Base-by-base conservation (phyloP, 2,113 vertebrate species). In the Thunnus thynnus region DNA sequence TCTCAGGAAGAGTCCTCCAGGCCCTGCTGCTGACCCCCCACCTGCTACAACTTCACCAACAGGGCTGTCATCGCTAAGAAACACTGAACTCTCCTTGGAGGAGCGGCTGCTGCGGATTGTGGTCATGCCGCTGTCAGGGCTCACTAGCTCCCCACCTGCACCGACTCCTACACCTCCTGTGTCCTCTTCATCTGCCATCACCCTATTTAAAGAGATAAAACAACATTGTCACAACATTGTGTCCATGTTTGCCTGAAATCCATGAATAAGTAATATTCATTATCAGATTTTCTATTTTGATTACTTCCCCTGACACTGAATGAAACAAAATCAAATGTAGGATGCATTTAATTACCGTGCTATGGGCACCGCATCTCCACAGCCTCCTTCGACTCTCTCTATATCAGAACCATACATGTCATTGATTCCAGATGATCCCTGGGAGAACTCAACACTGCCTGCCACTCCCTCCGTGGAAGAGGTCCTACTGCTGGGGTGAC, bases 391-490 rank as follows among this genome's bases (percentile, higher is more conserved):
- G 0, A 68, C 22, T 80, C 92, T 86, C 74, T 99, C 97, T 62
- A 94, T 73, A 86, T 99, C 97, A 67, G 97, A 97, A 56, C 96
- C 95, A 62, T 98, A 97, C 72, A 98, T 93, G 80, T 99, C 97
- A 90, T 95, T 95, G 78, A 98, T 97, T 46, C 97, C 97, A 9
- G 97, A 99, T 27, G 97, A 99, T 13, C 96, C 97, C 88, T 99
- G 97, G 52, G 97, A 99, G 80, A 98, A 96, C 2, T 97, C 97
- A 32, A 97, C 97, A 3, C 97, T 99, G 82, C 97, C 97, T 51
- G 97, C 97, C 83, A 98, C 97, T 0, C 97, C 97, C 87, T 99
- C 97, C 2, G 97, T 99, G 69, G 97, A 99, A 36, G 97, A 99
- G 0, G 97, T 99, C 91, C 97, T 94, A 74, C 97, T 98, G 86